phyloP scores from a whole-genome alignment of 1,140 invertebrate species.

The Drosophila biarmipes region DNA sequence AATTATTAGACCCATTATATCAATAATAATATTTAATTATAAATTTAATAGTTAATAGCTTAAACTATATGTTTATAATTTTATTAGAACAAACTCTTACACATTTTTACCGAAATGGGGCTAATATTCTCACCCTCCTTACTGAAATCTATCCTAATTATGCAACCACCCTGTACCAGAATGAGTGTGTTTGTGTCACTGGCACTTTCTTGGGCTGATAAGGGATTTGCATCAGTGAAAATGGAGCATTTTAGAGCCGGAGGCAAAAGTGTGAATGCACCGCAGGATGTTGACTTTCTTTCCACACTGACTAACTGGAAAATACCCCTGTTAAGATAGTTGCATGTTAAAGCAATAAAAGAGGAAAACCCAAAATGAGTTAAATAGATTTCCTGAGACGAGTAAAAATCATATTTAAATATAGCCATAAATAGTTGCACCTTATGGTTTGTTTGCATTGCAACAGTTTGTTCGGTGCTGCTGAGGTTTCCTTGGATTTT shows the following conservation, averaged over 20 bases:
- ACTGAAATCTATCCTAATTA: not conserved
- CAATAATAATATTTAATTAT: too few relatives aligned
- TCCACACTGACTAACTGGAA: constrained; percentile 11
- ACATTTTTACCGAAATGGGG: not conserved
- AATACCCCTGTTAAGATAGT: constrained; percentile 37
- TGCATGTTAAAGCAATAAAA: constrained; percentile 40
- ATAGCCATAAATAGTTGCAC: not conserved
- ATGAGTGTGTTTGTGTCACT: constrained; percentile 34
- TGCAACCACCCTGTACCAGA: constrained; percentile 34
- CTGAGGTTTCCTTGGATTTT: constrained; percentile 48
- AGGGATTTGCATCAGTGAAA: constrained; percentile 76
- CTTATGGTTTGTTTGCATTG: constrained; percentile 42
- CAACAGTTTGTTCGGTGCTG: constrained; percentile 21
- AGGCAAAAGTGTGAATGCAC: constrained; percentile 63
- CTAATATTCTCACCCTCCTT: not conserved
- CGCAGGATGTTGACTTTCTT: constrained; percentile 70
- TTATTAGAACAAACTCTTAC: too few relatives aligned
- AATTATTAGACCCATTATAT: too few relatives aligned
- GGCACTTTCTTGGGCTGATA: constrained; percentile 74
- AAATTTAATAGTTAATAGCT: too few relatives aligned
- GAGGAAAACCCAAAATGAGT: not conserved
- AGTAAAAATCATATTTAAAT: constrained; percentile 1
- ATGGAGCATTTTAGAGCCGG: constrained; percentile 74
- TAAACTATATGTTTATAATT: too few relatives aligned
- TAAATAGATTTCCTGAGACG: constrained; percentile 2